Conservation (phyloP, 2,888 invertebrate species). For the Tetragonula carbonaria region DNA sequence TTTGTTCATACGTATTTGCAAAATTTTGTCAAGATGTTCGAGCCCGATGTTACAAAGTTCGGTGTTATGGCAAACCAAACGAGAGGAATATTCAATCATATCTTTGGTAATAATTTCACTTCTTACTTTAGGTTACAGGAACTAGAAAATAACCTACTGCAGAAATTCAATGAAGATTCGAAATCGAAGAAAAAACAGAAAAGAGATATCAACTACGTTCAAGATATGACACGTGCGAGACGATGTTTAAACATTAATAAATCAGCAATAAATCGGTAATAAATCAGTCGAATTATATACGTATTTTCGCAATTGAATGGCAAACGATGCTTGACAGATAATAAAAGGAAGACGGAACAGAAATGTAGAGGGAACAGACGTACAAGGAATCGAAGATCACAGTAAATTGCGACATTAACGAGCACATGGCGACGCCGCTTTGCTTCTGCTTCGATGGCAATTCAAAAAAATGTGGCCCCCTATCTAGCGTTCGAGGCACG, state of each 20-base stretch:
- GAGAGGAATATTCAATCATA: background rate
- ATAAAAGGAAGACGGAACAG: too few relatives aligned
- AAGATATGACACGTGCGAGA: background rate
- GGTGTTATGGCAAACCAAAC: background rate
- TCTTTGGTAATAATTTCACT: background rate
- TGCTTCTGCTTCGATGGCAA: conserved; percentile 13
- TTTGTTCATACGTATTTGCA: background rate
- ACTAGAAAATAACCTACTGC: background rate
- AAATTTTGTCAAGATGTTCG: background rate
- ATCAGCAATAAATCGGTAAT: background rate
- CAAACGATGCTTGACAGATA: background rate
- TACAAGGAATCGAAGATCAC: background rate
- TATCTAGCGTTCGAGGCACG: background rate
- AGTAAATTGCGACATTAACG: conserved; percentile 5
- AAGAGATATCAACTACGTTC: background rate
- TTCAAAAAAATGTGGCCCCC: conserved; percentile 9
- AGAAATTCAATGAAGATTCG: background rate
- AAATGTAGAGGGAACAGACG: background rate
- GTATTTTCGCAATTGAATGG: background rate
- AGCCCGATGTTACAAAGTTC: background rate
- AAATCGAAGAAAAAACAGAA: background rate
- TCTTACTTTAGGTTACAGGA: conserved; percentile 16
- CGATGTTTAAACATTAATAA: background rate
- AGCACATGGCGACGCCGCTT: conserved; percentile 65
- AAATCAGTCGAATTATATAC: background rate